Percentiles rank a stretch among this genome's conserved stretches.
Conservation (phyloP, 2,888 invertebrate species). For the Nectonema munidae region DNA sequence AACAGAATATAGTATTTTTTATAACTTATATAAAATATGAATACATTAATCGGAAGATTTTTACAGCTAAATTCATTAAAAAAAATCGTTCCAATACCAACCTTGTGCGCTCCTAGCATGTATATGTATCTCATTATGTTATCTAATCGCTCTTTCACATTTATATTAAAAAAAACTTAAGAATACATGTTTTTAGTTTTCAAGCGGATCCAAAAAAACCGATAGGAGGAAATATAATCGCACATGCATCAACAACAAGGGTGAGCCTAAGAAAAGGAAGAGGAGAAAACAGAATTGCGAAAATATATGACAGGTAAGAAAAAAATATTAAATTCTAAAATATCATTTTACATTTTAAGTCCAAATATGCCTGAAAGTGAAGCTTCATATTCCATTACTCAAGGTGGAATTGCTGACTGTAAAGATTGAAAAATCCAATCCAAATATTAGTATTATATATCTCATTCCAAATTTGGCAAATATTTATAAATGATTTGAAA, state of each 20-base stretch:
- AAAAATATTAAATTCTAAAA: neutral
- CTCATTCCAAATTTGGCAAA: too few species aligned
- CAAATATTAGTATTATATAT: too few species aligned
- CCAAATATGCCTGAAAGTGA: slow-evolving; percentile 47
- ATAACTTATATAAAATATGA: too few species aligned
- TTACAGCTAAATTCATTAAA: too few species aligned
- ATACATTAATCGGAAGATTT: too few species aligned
- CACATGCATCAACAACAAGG: slow-evolving; percentile 45
- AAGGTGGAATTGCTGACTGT: slow-evolving; percentile 35
- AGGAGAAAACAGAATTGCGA: slow-evolving; percentile 39
- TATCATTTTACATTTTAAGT: slow-evolving; percentile 23
- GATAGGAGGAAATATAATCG: slow-evolving; percentile 44
- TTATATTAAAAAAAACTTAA: neutral
- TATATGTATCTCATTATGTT: too few species aligned
- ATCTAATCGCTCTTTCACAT: too few species aligned
- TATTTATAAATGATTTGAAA: too few species aligned
- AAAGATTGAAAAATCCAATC: too few species aligned
- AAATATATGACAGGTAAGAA: slow-evolving; percentile 36
- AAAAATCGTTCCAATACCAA: too few species aligned
- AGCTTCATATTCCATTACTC: slow-evolving; percentile 38
- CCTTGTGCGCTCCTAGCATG: too few species aligned
- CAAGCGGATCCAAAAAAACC: slow-evolving; percentile 43
- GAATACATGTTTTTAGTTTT: slow-evolving; percentile 19
- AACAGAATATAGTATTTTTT: too few species aligned
- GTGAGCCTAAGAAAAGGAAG: slow-evolving; percentile 37